Evolutionary conservation across 2,888 invertebrate genomes (phyloP), one percentile per base, ranked within the genome.

Genomic region (Eumacrocentrus americanus): DNA sequence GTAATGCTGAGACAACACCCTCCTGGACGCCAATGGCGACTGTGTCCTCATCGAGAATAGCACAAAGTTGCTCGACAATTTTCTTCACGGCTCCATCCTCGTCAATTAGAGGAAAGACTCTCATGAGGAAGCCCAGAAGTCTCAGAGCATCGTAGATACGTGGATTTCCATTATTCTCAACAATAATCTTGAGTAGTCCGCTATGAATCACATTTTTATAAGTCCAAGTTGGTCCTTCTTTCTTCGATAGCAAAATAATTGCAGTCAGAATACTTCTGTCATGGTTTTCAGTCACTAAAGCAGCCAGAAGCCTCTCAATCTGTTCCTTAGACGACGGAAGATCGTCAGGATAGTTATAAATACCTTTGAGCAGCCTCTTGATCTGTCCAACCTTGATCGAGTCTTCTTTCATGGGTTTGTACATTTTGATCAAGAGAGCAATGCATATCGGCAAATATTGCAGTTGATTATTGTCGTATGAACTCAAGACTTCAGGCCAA

Each of bases 401-500:
- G 4, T 40, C 25, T 1, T 34, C 2, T 5, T 29, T 12, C 11
- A 1, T 4, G 72, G 71, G 16, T 38, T 62, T 22, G 67, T 70
- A 68, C 38, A 16, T 11, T 60, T 76, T 71, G 16, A 82, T 72
- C 6, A 81, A 62, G 61, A 82, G 78, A 40, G 81, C 78, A 55
- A 84, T 67, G 46, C 81, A 80, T 57, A 76, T 77, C 5, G 80
- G 76, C 47, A 83, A 58, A 40, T 77, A 58, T 48, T 71, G 69
- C 71, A 79, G 73, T 20, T 66, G 65, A 25, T 63, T 66, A 20
- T 64, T 48, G n/a, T 68, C 67, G 50, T 71, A 74, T 58, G 72
- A 72, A 6, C 83, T 83, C 18, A 84, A 67, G 20, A 83, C 75
- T 72, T 84, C 83, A 12, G 79, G 76, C 84, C 84, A 84, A 37